Evolutionary conservation across 1,140 invertebrate species (phyloP).

Genomic region (Kradibia gibbosae): DNA sequence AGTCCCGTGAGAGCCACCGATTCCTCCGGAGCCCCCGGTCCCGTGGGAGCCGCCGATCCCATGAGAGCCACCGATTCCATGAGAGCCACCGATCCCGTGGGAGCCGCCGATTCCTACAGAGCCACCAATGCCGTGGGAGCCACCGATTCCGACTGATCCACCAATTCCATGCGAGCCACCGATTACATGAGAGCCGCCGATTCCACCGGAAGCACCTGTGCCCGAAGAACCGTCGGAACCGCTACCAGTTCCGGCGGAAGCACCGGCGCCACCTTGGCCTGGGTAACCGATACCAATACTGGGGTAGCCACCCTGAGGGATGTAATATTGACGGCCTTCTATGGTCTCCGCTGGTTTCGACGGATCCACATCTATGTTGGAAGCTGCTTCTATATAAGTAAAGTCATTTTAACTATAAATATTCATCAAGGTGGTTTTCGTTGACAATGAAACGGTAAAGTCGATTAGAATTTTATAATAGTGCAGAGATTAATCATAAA

Average conservation of each 20-base stretch:
- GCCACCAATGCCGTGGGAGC: background rate
- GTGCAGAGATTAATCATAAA: no score
- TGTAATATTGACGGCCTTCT: conserved; percentile 35
- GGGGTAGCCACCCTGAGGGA: conserved; percentile 13
- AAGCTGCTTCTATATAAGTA: background rate
- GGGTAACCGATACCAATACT: background rate
- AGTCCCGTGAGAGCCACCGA: background rate
- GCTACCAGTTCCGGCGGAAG: conserved; percentile 1
- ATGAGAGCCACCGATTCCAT: background rate
- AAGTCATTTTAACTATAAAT: no score
- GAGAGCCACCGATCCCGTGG: background rate
- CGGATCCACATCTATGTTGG: background rate
- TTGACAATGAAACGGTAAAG: no score
- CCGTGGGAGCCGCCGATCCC: background rate
- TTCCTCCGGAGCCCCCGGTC: background rate
- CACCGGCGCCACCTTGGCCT: conserved; percentile 23
- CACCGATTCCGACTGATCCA: background rate
- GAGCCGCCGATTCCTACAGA: background rate
- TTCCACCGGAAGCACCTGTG: background rate
- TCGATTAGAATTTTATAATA: no score
- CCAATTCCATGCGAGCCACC: conserved; percentile 12
- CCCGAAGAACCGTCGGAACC: conserved; percentile 11
- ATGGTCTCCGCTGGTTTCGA: background rate
- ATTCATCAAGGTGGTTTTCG: no score
- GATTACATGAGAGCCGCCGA: background rate